A percentile compares a stretch with the other conserved stretches of the same genome.
Conservation (phyloP, 2,113 vertebrate genomes). For the Formicarius rufipectus region DNA sequence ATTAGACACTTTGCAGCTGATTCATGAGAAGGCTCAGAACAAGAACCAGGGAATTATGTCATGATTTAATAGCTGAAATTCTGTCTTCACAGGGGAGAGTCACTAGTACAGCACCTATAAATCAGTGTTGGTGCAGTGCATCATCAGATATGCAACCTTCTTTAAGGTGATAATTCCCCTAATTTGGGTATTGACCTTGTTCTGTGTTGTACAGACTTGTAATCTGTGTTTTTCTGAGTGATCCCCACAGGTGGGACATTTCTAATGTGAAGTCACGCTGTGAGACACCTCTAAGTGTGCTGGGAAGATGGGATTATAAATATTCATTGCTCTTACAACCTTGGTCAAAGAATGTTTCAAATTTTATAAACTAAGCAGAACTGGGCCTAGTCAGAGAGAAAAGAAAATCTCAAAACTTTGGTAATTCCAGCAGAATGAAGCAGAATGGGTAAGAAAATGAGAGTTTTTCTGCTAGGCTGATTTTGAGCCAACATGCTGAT, state of each 20-base stretch:
- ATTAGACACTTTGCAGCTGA: not conserved
- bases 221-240: constrained; percentile 22
- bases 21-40: not conserved
- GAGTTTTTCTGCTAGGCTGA: constrained; percentile 21
- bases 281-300: constrained; percentile 48
- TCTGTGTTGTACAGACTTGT: constrained; percentile 8
- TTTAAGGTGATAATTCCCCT: constrained; percentile 21
- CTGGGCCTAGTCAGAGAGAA: not conserved
- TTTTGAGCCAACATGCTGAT: constrained; percentile 1
- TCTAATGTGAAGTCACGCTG: constrained; percentile 57
- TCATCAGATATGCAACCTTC: constrained; percentile 21
- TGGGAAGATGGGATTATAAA: constrained; percentile 49
- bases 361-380: constrained; percentile 11
- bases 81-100: not conserved
- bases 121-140: not conserved
- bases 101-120: not conserved
- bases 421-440: constrained; percentile 10
- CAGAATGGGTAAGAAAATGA: not conserved
- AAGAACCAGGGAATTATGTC: not conserved
- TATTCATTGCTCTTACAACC: constrained; percentile 58
- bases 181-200: constrained; percentile 48
- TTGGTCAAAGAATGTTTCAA: constrained; percentile 32
- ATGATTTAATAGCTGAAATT: not conserved
- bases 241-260: constrained; percentile 53
- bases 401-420: not conserved